Evolutionary conservation across 2,113 vertebrate species (phyloP).

Genomic region (Forbesichthys papilliferus): DNA sequence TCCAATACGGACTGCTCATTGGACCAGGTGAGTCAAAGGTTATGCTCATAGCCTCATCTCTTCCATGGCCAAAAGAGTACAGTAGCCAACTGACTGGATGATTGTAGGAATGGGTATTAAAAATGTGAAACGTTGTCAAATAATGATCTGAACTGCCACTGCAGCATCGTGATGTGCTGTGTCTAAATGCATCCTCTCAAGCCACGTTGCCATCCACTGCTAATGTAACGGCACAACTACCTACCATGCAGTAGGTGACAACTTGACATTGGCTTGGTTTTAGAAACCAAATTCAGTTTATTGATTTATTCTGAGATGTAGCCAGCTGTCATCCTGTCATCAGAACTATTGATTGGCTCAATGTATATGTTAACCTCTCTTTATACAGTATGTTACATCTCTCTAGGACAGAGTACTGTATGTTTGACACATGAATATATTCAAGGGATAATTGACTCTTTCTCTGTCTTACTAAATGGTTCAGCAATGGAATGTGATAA

Average conservation of each 20-base stretch:
- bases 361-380: constrained; percentile 32
- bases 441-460: no score
- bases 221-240: constrained; percentile 33
- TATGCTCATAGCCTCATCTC: background rate
- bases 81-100: no score
- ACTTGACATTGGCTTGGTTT: constrained; percentile 46
- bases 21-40: constrained; percentile 61
- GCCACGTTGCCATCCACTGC: constrained; percentile 16
- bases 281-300: constrained; percentile 44
- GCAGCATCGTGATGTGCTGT: constrained; percentile 23
- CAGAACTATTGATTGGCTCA: constrained; percentile 49
- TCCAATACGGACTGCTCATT: constrained; percentile 73
- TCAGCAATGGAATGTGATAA: no score
- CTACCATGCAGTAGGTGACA: constrained; percentile 26
- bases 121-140: background rate
- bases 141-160: background rate
- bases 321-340: constrained; percentile 60
- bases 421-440: no score
- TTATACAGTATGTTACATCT: background rate
- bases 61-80: no score
- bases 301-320: constrained; percentile 63
- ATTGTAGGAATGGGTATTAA: no score
- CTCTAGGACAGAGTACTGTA: background rate
- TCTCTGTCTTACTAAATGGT: no score
- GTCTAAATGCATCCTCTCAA: constrained; percentile 32